phyloP scores from a whole-genome alignment of 1,140 invertebrate genomes.

The Dendrolimus kikuchii region DNA sequence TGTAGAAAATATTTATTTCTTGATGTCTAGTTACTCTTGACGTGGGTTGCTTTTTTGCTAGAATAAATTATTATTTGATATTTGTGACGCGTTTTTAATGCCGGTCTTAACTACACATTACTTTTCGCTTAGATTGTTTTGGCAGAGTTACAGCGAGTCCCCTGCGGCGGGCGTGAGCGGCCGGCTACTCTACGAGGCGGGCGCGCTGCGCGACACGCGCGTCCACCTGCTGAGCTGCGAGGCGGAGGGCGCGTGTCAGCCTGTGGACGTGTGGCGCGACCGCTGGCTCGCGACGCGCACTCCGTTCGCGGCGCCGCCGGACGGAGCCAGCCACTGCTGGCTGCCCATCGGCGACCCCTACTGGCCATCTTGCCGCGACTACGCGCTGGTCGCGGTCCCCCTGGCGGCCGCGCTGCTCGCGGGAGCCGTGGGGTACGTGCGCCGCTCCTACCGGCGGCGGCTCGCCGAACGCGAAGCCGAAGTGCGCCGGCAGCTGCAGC shows the following conservation, averaged over 20 bases:
- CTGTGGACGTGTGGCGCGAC: constrained; percentile 13
- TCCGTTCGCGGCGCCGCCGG: constrained; percentile 71
- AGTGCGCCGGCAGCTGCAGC: constrained; percentile 90
- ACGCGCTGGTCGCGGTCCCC: neutral
- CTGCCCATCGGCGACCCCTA: constrained; percentile 77
- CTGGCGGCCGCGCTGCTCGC: neutral
- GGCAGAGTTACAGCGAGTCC: constrained; percentile 1
- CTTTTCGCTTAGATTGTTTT: constrained; percentile 3
- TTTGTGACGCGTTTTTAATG: too few species aligned
- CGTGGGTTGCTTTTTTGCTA: too few species aligned
- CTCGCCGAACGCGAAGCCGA: constrained; percentile 74
- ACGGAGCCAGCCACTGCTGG: constrained; percentile 80
- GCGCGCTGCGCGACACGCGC: neutral
- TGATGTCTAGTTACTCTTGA: too few species aligned
- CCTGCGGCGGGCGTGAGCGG: constrained; percentile 14
- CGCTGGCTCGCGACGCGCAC: constrained; percentile 29
- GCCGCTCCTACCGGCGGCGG: constrained; percentile 73
- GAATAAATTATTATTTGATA: too few species aligned
- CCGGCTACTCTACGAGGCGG: neutral
- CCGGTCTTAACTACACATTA: neutral
- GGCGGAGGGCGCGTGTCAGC: constrained; percentile 16
- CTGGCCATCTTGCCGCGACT: constrained; percentile 78
- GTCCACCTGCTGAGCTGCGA: constrained; percentile 14
- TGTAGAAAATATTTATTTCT: too few species aligned
- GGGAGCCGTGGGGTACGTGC: constrained; percentile 81